Conservation (phyloP, 2,113 vertebrate genomes). For the Lophotis ruficrista region DNA sequence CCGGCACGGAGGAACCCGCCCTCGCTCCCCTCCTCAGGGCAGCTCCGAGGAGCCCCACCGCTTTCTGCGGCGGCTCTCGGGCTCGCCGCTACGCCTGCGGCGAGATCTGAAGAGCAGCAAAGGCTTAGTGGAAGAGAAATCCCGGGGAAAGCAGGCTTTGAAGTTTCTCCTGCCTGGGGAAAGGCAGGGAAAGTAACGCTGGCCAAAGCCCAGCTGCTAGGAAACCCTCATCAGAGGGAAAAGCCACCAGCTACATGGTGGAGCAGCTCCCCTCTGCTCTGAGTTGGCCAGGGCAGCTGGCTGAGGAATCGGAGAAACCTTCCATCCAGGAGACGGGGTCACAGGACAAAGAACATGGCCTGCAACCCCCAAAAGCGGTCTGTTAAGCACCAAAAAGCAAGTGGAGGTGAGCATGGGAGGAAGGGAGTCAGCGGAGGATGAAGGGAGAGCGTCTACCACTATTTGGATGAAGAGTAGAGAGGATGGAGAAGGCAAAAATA, state of each 20-base stretch:
- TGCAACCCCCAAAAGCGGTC: fast-evolving
- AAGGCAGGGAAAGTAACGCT: not conserved
- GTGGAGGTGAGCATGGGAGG: fast-evolving
- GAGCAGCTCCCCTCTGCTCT: not conserved
- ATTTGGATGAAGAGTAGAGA: fast-evolving
- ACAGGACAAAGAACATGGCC: not conserved
- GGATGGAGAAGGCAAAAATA: not conserved
- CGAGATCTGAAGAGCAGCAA: not conserved
- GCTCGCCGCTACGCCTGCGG: fast-evolving
- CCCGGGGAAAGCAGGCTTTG: not conserved
- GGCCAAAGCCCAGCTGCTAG: not conserved
- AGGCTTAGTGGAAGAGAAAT: not conserved
- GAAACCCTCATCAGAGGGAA: not conserved
- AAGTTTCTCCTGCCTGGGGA: not conserved
- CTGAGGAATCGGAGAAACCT: not conserved
- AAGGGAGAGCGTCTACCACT: not conserved
- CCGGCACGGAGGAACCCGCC: not conserved
- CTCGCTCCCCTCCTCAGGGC: not conserved
- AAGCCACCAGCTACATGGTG: not conserved
- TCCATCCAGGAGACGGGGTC: not conserved
- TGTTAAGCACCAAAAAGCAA: not conserved
- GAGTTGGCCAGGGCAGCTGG: not conserved
- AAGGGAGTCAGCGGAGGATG: not conserved
- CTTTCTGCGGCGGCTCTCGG: not conserved
- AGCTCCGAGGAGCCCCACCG: not conserved